Base-by-base conservation (phyloP, 2,888 invertebrate genomes). In the Oxycera nigricornis region DNA sequence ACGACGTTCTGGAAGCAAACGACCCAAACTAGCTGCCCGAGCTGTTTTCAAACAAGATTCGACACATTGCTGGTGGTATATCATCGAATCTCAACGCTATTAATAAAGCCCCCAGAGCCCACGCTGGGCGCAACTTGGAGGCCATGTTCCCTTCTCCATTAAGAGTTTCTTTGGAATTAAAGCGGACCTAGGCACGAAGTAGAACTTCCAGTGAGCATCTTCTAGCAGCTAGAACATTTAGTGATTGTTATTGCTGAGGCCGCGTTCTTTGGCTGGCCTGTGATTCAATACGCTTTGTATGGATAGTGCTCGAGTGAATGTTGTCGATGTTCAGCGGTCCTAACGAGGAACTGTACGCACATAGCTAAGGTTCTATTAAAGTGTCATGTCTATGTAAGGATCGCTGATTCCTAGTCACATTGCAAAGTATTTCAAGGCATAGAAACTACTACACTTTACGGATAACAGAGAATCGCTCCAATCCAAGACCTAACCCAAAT, bases 151-250 rank as follows among this genome's bases (percentile, higher is more conserved):
- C 28, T n/a, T 26, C 59, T 24, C n/a, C 26, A 59, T 59, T 14
- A 20, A 46, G 17, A n/a, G 17, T 46, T 46, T 46, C 46, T n/a
- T n/a, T 46, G n/a, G 46, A 59, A 59, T 59, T 30, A 59, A 59
- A 59, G 30, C 59, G 30, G 30, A 30, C 26, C 28, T 17, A 14
- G 46, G 46, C 46, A 46, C 46, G 46, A 46, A 30, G n/a, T 26
- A n/a, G 30, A 59, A 46, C 46, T n/a, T 28, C 59, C 30, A 59
- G 28, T 59, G 59, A 46, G 59, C 59, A 11, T 59, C 59, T 59
- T 59, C 50, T 28, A 55, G 55, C 22, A 20, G 14, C 17, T 24
- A 17, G 14, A 59, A 24, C 59, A 28, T 28, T 59, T 28, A 28
- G 6, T 30, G 2, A 11, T 59, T 24, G 59, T 17, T 6, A 14